phyloP scores from a whole-genome alignment of 2,113 vertebrate genomes.

The Neomonachus schauinslandi region DNA sequence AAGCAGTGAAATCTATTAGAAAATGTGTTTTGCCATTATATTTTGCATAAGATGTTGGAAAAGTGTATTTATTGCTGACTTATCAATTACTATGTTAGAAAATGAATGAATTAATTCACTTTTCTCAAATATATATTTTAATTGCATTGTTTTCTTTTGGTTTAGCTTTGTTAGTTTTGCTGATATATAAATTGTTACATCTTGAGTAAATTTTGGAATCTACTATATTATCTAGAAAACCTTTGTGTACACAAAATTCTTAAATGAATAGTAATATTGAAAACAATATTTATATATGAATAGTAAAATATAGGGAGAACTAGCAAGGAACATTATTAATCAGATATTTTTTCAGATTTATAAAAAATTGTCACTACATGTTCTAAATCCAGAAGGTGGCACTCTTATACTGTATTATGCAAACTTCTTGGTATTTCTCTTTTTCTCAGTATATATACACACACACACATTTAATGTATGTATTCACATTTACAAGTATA shows the following conservation, averaged over 20 bases:
- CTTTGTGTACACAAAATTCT: neutral
- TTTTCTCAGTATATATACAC: neutral
- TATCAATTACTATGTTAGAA: neutral
- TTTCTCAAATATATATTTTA: neutral
- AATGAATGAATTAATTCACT: neutral
- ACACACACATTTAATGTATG: neutral
- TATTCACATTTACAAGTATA: neutral
- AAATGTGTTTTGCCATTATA: neutral
- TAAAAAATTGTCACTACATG: neutral
- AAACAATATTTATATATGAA: conserved; percentile 60
- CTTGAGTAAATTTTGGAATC: neutral
- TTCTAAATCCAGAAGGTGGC: conserved; percentile 86
- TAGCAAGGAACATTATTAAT: conserved; percentile 67
- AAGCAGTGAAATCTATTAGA: neutral
- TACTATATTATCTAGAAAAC: neutral
- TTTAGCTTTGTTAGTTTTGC: neutral
- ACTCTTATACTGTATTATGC: conserved; percentile 71
- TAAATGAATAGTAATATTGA: conserved; percentile 50
- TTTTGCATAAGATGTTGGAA: neutral
- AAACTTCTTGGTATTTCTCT: neutral
- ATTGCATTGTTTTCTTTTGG: neutral
- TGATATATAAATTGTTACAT: neutral
- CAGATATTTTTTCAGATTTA: conserved; percentile 54
- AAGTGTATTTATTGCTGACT: neutral
- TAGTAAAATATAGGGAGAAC: conserved; percentile 65